Evolutionary conservation across 2,888 invertebrate species (phyloP), one percentile per base, ranked within the genome.

Genomic region (Petrolisthes cinctipes): DNA sequence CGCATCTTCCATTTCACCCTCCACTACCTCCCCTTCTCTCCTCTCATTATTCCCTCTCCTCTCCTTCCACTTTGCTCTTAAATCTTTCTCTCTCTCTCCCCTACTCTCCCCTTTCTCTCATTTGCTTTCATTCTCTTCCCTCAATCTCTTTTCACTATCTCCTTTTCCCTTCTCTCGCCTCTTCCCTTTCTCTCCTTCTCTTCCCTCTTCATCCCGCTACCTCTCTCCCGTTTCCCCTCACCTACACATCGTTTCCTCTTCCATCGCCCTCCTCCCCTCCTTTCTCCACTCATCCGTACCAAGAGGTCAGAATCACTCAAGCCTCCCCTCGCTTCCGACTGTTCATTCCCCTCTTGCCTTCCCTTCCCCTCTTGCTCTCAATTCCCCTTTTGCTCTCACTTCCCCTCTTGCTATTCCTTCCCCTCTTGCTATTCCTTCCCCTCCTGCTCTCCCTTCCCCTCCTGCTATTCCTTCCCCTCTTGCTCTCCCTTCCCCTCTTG

Each of bases 1-100:
- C 76, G 53, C 5, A 51, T 66, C 37, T 61, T 82, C 81, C 51
- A 82, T 82, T 82, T 82, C 81, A 82, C 53, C 81, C 81, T 82
- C 56, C 81, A 51, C 51, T 81, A 81, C 66, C 81, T 81, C 53
- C 66, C 81, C 81, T 17, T 66, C 37, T 61, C 57, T 54, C 78
- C 78, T 78, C 11, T 37, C 78, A 78, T 51, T 51, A 1, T 2
- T 2, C 37, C 2, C 37, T 37, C 37, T 37, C 37, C 37, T 37
- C 37, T 37, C 37, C 37, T 37, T 37, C 37, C 37, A 53, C n/a
- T 54, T n/a, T n/a, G 54, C 53, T n/a, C 54, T 78, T 54, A 78
- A 54, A 54, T 54, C 53, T 78, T 54, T 37, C 37, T 78, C 78
- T 37, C 37, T 78, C 78, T 81, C 57, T 81, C 81, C 81, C 81